Evolutionary conservation across 2,888 invertebrate genomes (phyloP).

Genomic region (Tipula helvola): DNA sequence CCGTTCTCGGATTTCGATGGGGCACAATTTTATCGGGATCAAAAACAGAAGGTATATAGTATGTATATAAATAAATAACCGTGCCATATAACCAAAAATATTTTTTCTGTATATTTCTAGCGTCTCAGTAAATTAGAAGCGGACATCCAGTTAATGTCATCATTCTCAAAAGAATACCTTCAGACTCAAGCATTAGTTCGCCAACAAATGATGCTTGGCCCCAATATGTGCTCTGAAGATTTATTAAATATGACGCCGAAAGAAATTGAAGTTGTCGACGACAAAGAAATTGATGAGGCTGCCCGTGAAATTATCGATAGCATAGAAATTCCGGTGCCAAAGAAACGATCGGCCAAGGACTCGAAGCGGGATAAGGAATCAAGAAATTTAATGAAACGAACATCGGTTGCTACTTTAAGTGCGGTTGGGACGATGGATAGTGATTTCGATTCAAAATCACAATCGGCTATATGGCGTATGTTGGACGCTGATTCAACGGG

Average conservation of each 20-base stretch:
- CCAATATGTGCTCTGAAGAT: slow-evolving; percentile 10
- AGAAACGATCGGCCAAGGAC: not conserved
- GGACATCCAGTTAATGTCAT: not conserved
- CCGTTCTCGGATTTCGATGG: slow-evolving; percentile 12
- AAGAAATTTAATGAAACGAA: not conserved
- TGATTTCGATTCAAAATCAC: slow-evolving; percentile 5
- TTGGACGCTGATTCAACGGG: not conserved
- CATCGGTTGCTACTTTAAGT: not conserved
- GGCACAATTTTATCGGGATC: not conserved
- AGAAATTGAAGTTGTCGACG: not conserved
- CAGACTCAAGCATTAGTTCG: not conserved
- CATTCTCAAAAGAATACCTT: slow-evolving; percentile 7
- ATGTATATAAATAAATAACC: not conserved
- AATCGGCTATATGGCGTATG: slow-evolving; percentile 13
- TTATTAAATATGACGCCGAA: not conserved
- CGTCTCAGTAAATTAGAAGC: slow-evolving; percentile 11
- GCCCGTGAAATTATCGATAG: not conserved
- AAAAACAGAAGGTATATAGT: not conserved
- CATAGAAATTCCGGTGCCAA: not conserved
- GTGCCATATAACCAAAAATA: not conserved
- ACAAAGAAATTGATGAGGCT: not conserved
- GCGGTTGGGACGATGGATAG: not conserved
- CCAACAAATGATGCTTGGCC: not conserved
- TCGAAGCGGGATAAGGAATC: not conserved
- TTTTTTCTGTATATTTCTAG: not conserved